phyloP scores from a whole-genome alignment of 2,797 vertebrate genomes.

The Sciurus carolinensis region DNA sequence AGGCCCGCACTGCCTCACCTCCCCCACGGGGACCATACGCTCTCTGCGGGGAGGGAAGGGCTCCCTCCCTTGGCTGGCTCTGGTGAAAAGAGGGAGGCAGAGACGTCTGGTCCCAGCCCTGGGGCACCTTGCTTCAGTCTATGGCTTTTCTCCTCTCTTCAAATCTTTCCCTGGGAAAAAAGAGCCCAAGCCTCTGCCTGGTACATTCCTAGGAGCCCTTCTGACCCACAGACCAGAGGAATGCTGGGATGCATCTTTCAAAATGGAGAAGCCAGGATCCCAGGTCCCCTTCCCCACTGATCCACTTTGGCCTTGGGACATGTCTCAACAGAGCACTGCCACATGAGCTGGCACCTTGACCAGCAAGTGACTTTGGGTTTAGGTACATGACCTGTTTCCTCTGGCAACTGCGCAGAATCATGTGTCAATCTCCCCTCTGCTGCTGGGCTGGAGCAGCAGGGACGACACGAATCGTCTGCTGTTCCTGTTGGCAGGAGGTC shows the following conservation, averaged over 20 bases:
- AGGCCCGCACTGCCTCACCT: background rate
- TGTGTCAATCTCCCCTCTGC: background rate
- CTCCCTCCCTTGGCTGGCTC: background rate
- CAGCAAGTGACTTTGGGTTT: background rate
- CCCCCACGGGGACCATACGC: fast-evolving
- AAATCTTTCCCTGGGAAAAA: background rate
- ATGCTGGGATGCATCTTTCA: background rate
- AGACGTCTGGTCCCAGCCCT: background rate
- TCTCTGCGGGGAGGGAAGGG: background rate
- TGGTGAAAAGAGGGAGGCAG: background rate
- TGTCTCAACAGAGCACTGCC: background rate
- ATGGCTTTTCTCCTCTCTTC: background rate
- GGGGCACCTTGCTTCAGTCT: background rate
- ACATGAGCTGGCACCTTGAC: background rate
- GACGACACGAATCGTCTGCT: background rate
- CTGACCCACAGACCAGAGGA: background rate
- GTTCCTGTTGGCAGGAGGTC: background rate
- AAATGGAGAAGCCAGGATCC: background rate
- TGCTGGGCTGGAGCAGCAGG: fast-evolving
- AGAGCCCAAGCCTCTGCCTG: background rate
- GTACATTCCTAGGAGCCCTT: background rate
- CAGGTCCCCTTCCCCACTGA: background rate
- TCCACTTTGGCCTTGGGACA: background rate
- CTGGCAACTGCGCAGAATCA: background rate
- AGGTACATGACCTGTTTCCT: background rate